phyloP scores from a whole-genome alignment of 2,797 vertebrate genomes.

The Pyrocephalus nanus region DNA sequence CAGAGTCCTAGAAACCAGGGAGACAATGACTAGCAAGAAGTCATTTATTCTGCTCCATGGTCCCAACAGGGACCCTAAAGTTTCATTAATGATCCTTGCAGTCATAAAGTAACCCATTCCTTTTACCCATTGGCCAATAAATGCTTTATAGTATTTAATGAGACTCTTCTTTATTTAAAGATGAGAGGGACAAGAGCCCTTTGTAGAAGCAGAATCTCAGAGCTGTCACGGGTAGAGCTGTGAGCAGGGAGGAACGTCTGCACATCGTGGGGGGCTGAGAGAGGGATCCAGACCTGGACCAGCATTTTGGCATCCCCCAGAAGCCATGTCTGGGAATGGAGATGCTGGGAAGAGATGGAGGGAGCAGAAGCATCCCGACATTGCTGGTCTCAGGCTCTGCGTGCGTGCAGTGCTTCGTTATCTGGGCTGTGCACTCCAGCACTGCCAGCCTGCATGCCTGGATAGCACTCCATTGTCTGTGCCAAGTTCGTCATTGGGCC shows the following conservation, averaged over 20 bases:
- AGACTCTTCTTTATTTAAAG: not conserved
- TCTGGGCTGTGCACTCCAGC: slow-evolving; percentile 17
- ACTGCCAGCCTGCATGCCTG: not conserved
- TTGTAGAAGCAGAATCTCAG: not conserved
- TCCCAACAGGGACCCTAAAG: slow-evolving; percentile 30
- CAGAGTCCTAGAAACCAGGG: slow-evolving; percentile 35
- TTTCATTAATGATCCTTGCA: slow-evolving; percentile 52
- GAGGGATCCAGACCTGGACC: fast-evolving
- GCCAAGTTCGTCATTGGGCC: not conserved
- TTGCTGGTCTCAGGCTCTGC: fast-evolving
- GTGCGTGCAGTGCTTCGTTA: fast-evolving
- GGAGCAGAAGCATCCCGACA: not conserved
- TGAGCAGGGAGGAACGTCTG: not conserved
- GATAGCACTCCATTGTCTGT: slow-evolving; percentile 29
- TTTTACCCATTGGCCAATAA: slow-evolving; percentile 9
- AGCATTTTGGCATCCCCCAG: not conserved
- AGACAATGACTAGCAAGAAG: slow-evolving; percentile 27
- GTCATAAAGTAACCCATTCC: not conserved
- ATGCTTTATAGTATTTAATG: slow-evolving; percentile 4
- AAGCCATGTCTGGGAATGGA: not conserved
- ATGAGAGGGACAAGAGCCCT: not conserved
- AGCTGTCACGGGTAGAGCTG: not conserved
- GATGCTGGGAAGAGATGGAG: not conserved
- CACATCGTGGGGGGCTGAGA: fast-evolving
- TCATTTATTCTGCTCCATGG: not conserved